Conservation (phyloP, 1,140 invertebrate genomes). For the Apis florea region DNA sequence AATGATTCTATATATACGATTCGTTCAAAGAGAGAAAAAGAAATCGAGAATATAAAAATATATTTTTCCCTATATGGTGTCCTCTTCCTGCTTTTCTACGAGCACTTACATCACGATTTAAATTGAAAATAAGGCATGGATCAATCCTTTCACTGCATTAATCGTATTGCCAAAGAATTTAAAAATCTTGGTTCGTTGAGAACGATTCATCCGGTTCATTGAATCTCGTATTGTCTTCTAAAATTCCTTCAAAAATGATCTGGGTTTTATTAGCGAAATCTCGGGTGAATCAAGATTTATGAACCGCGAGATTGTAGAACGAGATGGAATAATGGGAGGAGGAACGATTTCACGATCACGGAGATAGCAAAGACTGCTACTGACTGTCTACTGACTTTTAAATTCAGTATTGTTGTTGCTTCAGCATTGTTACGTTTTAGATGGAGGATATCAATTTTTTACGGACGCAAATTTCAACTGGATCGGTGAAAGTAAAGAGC, state of each 20-base stretch:
- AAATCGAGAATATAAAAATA: too few relatives aligned
- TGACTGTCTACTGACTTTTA: not conserved
- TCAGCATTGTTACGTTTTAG: constrained; percentile 22
- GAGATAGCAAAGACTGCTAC: not conserved
- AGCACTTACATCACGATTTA: too few relatives aligned
- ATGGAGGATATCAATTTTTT: constrained; percentile 1
- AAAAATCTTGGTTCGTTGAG: not conserved
- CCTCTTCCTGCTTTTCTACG: too few relatives aligned
- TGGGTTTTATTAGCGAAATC: not conserved
- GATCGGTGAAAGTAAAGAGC: constrained; percentile 25
- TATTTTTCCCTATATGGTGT: too few relatives aligned
- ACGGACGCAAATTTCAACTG: constrained; percentile 17
- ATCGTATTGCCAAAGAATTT: not conserved
- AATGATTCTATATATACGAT: too few relatives aligned
- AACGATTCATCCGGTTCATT: not conserved
- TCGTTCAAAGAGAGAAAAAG: too few relatives aligned
- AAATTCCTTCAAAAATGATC: not conserved
- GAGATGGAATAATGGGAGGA: not conserved
- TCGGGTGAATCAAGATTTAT: not conserved
- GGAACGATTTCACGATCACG: constrained; percentile 17
- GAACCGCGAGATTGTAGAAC: not conserved
- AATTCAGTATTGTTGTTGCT: not conserved
- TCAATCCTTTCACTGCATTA: too few relatives aligned
- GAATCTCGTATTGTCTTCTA: not conserved
- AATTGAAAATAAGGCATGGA: too few relatives aligned